Evolutionary conservation across 2,797 vertebrate genomes (phyloP), one percentile per base, ranked within the genome.

Genomic region (Anabas testudineus): DNA sequence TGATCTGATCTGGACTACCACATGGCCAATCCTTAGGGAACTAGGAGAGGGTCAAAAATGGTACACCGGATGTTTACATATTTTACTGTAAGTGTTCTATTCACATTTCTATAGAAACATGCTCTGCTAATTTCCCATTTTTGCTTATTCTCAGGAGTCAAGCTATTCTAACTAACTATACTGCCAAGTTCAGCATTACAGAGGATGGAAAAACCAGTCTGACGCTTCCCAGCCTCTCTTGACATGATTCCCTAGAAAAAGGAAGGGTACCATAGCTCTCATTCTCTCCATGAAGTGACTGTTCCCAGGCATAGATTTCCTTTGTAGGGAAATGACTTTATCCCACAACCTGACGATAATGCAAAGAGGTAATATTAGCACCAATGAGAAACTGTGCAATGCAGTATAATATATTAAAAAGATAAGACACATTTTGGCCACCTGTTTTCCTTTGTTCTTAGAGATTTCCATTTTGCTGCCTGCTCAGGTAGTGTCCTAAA

Each of bases 281-380:
- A 95, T 88, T 82, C 88, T 92, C 78, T 93, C 90, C 34, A 80
- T 74, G 69, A 94, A 95, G 62, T 32, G 87, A 69, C 58, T 85
- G 85, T 83, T 93, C 83, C 91, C 93, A 54, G 88, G 68, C 54
- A 70, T 88, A 42, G 88, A 48, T 59, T 87, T 90, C 59, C 46
- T 86, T 47, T 92, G 83, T 19, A 65, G 48, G 18, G 61, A 56
- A 42, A 81, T 51, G 0, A 89, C 85, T 84, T 92, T 90, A 66
- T 92, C 93, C 93, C 93, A 95, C 70, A 95, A 76, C 77, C 94
- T 95, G 61, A 51, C 74, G 41, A 84, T 21, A 41, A 74, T 2
- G 32, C 5, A 76, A 24, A 73, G 2, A 66, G 22, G 4, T 8
- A 62, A 51, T 67, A 16, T 56, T 16, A 69, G 30, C 3, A n/a